phyloP scores from a whole-genome alignment of 1,140 invertebrate species.

The Sitodiplosis mosellana region DNA sequence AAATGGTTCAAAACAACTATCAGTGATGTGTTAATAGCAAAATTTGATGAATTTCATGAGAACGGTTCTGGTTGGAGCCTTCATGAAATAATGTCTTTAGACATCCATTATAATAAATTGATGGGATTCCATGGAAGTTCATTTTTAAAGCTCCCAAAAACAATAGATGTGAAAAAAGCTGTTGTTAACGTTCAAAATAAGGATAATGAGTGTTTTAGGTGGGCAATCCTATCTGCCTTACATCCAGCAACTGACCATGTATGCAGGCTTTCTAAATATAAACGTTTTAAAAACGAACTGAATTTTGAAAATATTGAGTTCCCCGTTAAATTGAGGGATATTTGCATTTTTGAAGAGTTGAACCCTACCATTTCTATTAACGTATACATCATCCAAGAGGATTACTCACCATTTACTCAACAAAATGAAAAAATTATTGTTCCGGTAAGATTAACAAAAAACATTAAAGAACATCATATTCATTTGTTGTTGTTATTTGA shows the following conservation, averaged over 20 bases:
- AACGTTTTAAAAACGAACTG: no score
- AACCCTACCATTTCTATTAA: conserved; percentile 2
- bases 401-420: no score
- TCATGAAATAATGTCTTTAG: conserved; percentile 11
- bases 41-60: conserved; percentile 16
- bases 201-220: conserved; percentile 14
- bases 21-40: conserved; percentile 1
- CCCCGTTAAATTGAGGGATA: conserved; percentile 4
- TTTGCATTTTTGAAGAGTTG: conserved; percentile 7
- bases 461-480: conserved; percentile 1
- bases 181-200: conserved; percentile 15
- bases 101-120: conserved; percentile 16
- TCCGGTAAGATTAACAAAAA: neutral
- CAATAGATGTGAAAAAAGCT: conserved; percentile 10
- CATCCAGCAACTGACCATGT: conserved; percentile 3
- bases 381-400: no score
- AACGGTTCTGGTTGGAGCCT: conserved; percentile 18
- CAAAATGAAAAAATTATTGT: conserved; percentile 1
- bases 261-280: neutral
- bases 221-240: conserved; percentile 11
- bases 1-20: no score
- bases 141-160: conserved; percentile 12
- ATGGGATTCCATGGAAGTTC: conserved; percentile 10
- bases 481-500: conserved; percentile 7
- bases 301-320: no score